Evolutionary conservation across 2,888 invertebrate genomes (phyloP), one percentile per base, ranked within the genome.

Genomic region (Stenoptilia bipunctidactyla): DNA sequence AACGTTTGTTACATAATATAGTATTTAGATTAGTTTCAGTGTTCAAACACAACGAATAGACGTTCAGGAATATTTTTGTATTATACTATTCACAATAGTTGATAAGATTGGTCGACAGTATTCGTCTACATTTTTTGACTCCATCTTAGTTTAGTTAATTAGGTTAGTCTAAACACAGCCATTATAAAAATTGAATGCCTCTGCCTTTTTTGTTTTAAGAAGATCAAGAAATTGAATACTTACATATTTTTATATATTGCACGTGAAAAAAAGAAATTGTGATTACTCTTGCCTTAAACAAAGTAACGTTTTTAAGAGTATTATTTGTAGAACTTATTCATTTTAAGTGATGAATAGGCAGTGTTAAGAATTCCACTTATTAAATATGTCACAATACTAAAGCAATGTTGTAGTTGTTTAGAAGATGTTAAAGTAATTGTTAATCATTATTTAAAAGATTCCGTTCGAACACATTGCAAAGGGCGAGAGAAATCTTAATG

Each of bases 21-120:
- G 47, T 53, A 54, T 50, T 49, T 61, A 62, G 55, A 42, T 42
- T 55, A 56, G 53, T 48, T 54, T 50, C 56, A 63, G 61, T 67
- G 63, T 70, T 72, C 65, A 63, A 69, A 69, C 62, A 70, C 74
- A 77, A 79, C 74, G 71, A 77, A 70, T 58, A 58, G 52, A 53
- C 50, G 50, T 61, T 61, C 61, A 52, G 49, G 58, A 53, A 56
- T 62, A 56, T 66, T 55, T 62, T 58, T 68, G 61, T 70, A 66
- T 65, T 58, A 64, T 67, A 65, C 9, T 30, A 12, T 66, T 62
- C 59, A 56, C 54, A 58, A 53, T 68, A 66, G 60, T 43, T 57
- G 25, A 69, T 14, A 70, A 61, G 63, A 58, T 68, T 55, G 64
- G 61, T 66, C 66, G 60, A 56, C 71, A 73, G 70, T 72, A 74